Conservation (phyloP, 2,888 invertebrate genomes). For the Merodon equestris region DNA sequence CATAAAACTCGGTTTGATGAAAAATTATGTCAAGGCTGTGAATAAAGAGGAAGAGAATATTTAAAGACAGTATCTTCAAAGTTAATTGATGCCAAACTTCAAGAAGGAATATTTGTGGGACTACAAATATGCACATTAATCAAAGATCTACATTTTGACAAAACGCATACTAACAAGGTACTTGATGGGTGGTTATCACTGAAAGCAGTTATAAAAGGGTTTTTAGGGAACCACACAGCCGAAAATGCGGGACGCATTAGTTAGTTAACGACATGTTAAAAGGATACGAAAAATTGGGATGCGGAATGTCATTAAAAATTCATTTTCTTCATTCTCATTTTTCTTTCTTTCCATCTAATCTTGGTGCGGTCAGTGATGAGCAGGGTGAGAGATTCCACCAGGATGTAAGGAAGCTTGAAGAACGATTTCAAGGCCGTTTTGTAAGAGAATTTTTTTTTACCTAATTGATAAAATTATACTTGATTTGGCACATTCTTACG, state of each 20-base stretch:
- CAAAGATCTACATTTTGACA: slow-evolving; percentile 13
- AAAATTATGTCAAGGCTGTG: too few species aligned
- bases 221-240: slow-evolving; percentile 18
- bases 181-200: slow-evolving; percentile 13
- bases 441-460: too few species aligned
- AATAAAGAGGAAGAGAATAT: too few species aligned
- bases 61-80: too few species aligned
- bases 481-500: too few species aligned
- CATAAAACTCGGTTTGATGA: too few species aligned
- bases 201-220: slow-evolving; percentile 14
- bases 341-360: slow-evolving; percentile 28
- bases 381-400: slow-evolving; percentile 41
- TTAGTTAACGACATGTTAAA: slow-evolving; percentile 2
- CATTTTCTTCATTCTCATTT: slow-evolving; percentile 45
- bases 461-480: too few species aligned
- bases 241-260: slow-evolving; percentile 4
- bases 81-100: too few species aligned
- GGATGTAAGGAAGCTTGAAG: too few species aligned
- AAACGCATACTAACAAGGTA: not conserved
- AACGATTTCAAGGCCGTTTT: too few species aligned
- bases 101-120: too few species aligned
- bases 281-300: slow-evolving; percentile 2
- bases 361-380: slow-evolving; percentile 39
- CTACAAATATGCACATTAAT: not conserved
- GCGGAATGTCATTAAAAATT: slow-evolving; percentile 36